Conservation (phyloP, 2,113 vertebrate genomes). For the Rhinopomastus cyanomelas region DNA sequence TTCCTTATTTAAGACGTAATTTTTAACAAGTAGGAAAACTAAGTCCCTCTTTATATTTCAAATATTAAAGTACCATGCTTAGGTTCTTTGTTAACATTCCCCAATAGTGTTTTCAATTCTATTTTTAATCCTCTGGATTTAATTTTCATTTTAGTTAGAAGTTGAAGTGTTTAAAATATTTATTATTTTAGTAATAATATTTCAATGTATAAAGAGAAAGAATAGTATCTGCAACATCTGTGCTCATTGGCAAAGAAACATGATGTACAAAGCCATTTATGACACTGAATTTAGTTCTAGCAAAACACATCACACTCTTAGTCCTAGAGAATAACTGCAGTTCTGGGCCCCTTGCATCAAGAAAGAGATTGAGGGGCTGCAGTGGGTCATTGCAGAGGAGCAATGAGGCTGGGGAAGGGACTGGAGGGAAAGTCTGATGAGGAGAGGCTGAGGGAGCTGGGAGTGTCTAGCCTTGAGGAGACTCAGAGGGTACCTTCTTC, state of each 20-base stretch:
- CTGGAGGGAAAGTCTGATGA: no score
- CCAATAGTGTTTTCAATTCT: not conserved
- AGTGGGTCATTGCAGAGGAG: no score
- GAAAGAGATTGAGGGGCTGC: no score
- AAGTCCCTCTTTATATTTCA: not conserved
- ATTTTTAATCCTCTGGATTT: not conserved
- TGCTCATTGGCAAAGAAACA: not conserved
- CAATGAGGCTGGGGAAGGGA: no score
- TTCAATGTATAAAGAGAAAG: not conserved
- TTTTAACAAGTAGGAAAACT: not conserved
- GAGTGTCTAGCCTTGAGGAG: no score
- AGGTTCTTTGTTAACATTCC: not conserved
- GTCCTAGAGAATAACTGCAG: not conserved
- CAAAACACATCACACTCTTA: not conserved
- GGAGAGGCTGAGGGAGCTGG: no score
- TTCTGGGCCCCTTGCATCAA: no score
- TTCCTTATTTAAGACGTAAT: not conserved
- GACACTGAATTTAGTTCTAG: not conserved
- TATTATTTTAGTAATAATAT: not conserved
- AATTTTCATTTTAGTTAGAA: not conserved
- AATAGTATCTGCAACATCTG: not conserved
- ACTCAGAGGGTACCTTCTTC: no score
- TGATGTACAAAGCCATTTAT: not conserved
- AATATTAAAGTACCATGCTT: not conserved
- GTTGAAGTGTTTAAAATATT: not conserved